phyloP scores from a whole-genome alignment of 2,113 vertebrate genomes.

The Eptatretus burgeri region DNA sequence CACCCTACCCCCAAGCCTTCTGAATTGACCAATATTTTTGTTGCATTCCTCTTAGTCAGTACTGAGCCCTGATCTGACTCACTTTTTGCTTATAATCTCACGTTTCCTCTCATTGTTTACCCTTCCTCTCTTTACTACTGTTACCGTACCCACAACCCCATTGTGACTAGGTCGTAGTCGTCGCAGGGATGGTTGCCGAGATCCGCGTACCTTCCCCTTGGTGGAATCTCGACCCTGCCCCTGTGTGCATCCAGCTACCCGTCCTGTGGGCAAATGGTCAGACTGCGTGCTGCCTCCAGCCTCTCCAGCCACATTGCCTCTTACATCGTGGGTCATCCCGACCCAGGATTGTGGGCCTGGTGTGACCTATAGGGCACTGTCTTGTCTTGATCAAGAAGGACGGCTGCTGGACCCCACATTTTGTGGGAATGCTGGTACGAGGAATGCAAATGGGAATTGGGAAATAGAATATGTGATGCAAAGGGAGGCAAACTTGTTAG shows the following conservation, averaged over 20 bases:
- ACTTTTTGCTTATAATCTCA: too few relatives aligned
- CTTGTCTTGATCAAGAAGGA: slow-evolving; percentile 34
- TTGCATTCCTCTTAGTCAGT: too few relatives aligned
- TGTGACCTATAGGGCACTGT: slow-evolving; percentile 27
- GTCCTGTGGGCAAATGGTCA: slow-evolving; percentile 64
- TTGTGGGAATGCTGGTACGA: slow-evolving; percentile 47
- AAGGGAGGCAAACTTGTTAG: too few relatives aligned
- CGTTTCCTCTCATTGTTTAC: too few relatives aligned
- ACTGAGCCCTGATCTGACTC: too few relatives aligned
- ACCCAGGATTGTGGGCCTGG: slow-evolving; percentile 39
- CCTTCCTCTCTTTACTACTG: too few relatives aligned
- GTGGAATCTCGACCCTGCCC: slow-evolving; percentile 38
- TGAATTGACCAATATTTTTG: too few relatives aligned
- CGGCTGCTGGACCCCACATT: slow-evolving; percentile 26
- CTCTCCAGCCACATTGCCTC: slow-evolving; percentile 7
- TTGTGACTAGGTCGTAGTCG: neutral
- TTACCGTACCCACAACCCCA: neutral
- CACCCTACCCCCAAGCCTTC: too few relatives aligned
- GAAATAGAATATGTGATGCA: too few relatives aligned
- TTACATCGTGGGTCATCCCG: too few relatives aligned
- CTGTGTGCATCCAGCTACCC: slow-evolving; percentile 31
- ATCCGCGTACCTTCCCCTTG: slow-evolving; percentile 30
- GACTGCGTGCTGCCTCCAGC: slow-evolving; percentile 32
- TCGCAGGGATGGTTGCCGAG: slow-evolving; percentile 21
- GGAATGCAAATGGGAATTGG: neutral